Evolutionary conservation across 2,113 vertebrate species (phyloP).

Genomic region (Corythaeola cristata): DNA sequence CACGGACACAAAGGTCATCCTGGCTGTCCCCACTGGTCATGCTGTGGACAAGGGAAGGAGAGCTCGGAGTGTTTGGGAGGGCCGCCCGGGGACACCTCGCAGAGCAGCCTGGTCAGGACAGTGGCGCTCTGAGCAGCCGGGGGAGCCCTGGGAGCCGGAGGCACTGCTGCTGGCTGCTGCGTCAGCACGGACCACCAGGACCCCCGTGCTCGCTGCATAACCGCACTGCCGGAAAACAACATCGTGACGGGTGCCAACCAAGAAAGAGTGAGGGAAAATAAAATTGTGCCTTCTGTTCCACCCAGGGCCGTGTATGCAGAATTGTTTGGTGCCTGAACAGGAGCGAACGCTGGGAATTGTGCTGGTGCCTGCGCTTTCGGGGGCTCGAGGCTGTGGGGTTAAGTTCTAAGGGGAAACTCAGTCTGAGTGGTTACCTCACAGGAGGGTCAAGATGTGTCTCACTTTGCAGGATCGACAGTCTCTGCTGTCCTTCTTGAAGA

Average conservation of each 20-base stretch:
- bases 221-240: not conserved
- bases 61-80: constrained; percentile 77
- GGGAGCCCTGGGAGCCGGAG: not conserved
- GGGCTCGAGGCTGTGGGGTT: not conserved
- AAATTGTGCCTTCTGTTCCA: constrained; percentile 36
- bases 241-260: fast-evolving
- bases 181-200: not conserved
- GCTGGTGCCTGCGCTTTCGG: not conserved
- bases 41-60: constrained; percentile 85
- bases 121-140: constrained; percentile 81
- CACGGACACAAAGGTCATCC: constrained; percentile 92
- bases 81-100: not conserved
- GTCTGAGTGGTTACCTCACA: not conserved
- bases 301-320: not conserved
- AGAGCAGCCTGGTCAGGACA: constrained; percentile 78
- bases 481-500: not conserved
- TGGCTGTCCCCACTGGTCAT: constrained; percentile 90
- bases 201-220: fast-evolving
- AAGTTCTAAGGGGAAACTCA: not conserved
- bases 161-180: not conserved
- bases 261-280: not conserved
- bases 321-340: not conserved
- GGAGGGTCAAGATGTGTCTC: not conserved
- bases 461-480: not conserved
- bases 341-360: not conserved